Base-by-base conservation (phyloP, 1,140 invertebrate genomes). In the Drosophila mauritiana region DNA sequence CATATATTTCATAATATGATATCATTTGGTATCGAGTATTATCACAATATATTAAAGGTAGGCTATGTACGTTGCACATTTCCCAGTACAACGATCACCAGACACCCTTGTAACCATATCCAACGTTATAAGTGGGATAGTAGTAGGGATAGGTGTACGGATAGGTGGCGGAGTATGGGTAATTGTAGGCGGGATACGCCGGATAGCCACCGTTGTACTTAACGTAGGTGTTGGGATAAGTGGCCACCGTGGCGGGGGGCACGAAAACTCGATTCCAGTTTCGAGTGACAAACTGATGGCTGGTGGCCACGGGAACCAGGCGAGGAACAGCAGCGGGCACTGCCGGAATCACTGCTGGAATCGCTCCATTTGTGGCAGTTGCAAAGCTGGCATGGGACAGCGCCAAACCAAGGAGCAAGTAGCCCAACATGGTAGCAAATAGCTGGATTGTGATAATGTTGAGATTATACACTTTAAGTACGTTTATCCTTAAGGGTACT, bases 231-330 rank as follows among this genome's bases (percentile, higher is more conserved):
- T 31, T 67, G 4, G 81, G 78, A 59, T 82, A 91, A 6, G 75
- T 27, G 36, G 39, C 55, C 46, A 65, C 72, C 3, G 76, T 25
- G 0, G 64, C 7, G 4, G 72, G 52, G 15, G 82, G 65, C 45
- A 90, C 82, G 58, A 78, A 79, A 39, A 51, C 48, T 4, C 82
- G 79, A 63, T 88, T 78, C 49, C 80, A 79, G 56, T 79, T 88
- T 1, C 78, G 82, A 13, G 80, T 56, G 12, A 91, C 69, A 42
- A 91, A 91, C 70, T 91, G 84, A 61, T 88, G 80, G 40, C 82
- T 83, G 7, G 58, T 57, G 17, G 82, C 51, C 34, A 89, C 45
- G 0, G 90, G 86, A 20, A 90, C 43, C 25, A 80, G 25, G 2
- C 55, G 25, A 2, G 63, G 53, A 17, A 58, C 27, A 25, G 43